phyloP scores from a whole-genome alignment of 2,797 vertebrate species.

The Oreochromis grahami region DNA sequence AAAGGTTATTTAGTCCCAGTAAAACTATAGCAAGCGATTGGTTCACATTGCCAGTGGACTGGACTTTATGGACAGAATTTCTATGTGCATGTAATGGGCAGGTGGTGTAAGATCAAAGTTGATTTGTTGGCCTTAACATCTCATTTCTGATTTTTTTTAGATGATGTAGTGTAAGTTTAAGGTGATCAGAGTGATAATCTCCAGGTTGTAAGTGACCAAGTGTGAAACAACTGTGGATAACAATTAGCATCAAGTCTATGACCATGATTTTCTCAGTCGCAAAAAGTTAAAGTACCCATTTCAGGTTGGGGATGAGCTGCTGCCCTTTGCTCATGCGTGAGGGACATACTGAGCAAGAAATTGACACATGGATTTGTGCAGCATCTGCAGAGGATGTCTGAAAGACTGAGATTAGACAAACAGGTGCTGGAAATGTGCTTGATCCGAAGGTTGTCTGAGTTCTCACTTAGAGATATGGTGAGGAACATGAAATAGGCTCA shows the following conservation, averaged over 20 bases:
- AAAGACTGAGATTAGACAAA: background rate
- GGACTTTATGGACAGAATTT: background rate
- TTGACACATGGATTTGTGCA: background rate
- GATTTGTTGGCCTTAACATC: accelerated
- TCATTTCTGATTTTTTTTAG: background rate
- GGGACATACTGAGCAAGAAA: background rate
- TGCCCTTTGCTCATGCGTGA: background rate
- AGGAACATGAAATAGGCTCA: background rate
- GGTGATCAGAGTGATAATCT: background rate
- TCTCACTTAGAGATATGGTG: background rate
- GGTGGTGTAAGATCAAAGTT: background rate
- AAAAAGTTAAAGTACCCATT: background rate
- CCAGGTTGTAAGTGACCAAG: background rate
- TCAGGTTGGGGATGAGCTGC: background rate
- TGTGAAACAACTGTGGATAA: background rate
- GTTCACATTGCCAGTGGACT: background rate
- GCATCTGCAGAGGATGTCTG: background rate
- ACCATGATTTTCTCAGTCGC: background rate
- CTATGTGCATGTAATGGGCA: background rate
- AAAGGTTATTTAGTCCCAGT: background rate
- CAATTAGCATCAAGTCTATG: background rate
- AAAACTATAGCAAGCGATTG: background rate
- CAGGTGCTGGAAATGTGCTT: background rate
- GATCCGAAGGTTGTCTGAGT: background rate
- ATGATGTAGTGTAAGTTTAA: background rate